Evolutionary conservation across 2,113 vertebrate genomes (phyloP), one percentile per base, ranked within the genome.

Genomic region (Pyrgilauda ruficollis): DNA sequence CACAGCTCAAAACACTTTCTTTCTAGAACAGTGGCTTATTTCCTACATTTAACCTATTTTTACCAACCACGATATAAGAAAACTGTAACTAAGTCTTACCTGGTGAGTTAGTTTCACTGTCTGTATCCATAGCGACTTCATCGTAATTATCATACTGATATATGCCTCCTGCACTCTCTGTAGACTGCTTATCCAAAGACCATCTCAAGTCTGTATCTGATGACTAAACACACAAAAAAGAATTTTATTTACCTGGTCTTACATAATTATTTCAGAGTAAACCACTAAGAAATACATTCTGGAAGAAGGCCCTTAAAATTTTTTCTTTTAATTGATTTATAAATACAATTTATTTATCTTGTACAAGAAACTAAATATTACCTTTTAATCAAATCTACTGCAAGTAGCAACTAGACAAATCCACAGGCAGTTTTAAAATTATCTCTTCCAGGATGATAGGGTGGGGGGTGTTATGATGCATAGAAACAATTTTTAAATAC

Each of bases 61-160:
- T 66, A 87, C 17, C 18, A 43, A 28, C 19, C 10, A 52, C 3
- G 9, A 31, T 17, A 18, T 4, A 39, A 74, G 55, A 62, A 67
- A 80, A 67, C 9, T 43, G 10, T 15, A 82, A 52, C 0, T 49
- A 35, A 46, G 11, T 85, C 97, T 97, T 98, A 99, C 99, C 99
- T 98, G 99, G 99, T 49, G 99, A 99, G 73, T 97, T 98, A 33
- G 98, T 98, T 98, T 99, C 99, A 84, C 99, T 99, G 96, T 99
- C 99, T 18, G 99, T 99, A 91, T 99, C 99, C 99, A 99, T 99
- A 47, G 99, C 99, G 70, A 99, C 99, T 98, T 99, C 99, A 52
- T 99, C 99, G 7, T 99, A 99, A 97, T 99, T 99, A 96, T 99
- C 99, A 85, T 99, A 99, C 67, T 99, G 99, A 97, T 99, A 99